Base-by-base conservation (phyloP, 2,113 vertebrate species). In the Cricetomys ansorgei region DNA sequence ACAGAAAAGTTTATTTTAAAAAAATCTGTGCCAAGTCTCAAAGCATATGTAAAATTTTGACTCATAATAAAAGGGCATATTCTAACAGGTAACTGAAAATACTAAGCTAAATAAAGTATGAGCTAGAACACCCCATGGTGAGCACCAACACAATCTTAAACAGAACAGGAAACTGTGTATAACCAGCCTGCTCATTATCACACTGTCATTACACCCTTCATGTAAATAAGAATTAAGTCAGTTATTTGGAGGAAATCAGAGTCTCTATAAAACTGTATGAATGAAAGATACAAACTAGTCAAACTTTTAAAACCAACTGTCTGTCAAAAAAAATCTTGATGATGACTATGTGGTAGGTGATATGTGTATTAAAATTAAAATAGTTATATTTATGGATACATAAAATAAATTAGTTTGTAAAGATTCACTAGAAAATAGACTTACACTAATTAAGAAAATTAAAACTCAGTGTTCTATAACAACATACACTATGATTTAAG, bases 201-300 rank as follows among this genome's bases (percentile, higher is more conserved):
- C 7, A 37, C 65, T 55, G 21, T 70, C 64, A 75, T 84, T 92
- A n/a, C 37, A 84, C 80, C 12, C 13, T 43, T 95, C 76, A 43
- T 27, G 11, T 77, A 89, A 92, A 79, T 85, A n/a, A 95, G 43
- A 85, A 84, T 84, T 59, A 88, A 94, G 23, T 76, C 27, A 34
- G 2, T 55, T 92, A 12, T 91, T 70, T 65, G 31, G 17, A 48
- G 29, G 16, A 87, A 89, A 48, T 83, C 4, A 95, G 31, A 77
- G 4, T 40, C 2, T 53, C 21, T 77, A 19, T 45, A n/a, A 70
- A 96, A 84, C n/a, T 76, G 27, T 59, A 75, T 27, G 43, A 81
- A 53, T 72, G 67, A 95, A 76, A 86, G 43, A 86, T 45, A 88
- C 88, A 95, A 92, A 72, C 25, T 7, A 81, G 3, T 43, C 15